Base-by-base conservation (phyloP, 2,113 vertebrate genomes). In the Nettapus auritus region DNA sequence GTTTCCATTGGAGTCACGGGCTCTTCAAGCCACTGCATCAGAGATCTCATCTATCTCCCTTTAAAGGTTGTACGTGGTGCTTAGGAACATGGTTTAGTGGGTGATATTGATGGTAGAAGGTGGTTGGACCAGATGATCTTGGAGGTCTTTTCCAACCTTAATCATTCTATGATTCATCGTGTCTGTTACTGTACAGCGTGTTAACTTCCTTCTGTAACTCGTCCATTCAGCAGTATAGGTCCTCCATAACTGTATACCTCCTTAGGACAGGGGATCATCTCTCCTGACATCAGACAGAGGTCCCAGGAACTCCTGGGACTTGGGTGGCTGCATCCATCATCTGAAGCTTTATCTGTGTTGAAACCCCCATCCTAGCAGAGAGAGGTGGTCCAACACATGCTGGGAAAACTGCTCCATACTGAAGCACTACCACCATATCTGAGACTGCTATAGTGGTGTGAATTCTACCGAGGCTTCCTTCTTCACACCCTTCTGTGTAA, bases 331-430 rank as follows among this genome's bases (percentile, higher is more conserved):
- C 6, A 48, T 23, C n/a, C 48, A 9, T 25, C 17, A 59, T 6
- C 28, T 53, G 19, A 66, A 83, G 8, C 17, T 40, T 29, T 48
- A 36, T 3, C 36, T 44, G 10, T 57, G 8, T 4, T 34, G 63
- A 55, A 62, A 5, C 5, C 42, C 44, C 42, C 36, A 5, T 36
- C 42, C 34, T 18, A 57, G 8, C 25, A 76, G 8, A 3, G 6
- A 21, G 48, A 70, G 7, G 25, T 44, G 0, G n/a, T 21, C 8
- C 28, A n/a, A 17, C 63, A 70, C 6, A 28, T 25, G 17, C 52
- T 6, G 0, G 0, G 1, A 2, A 48, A 40, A 40, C 38, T 48
- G 1, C 44, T 34, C 11, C n/a, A 15, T 11, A 36, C n/a, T 1
- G 0, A 3, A 0, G 9, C 46, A 48, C 46, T 33, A 76, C 26